phyloP scores from a whole-genome alignment of 2,113 vertebrate species.

The Brevimyrus niger region DNA sequence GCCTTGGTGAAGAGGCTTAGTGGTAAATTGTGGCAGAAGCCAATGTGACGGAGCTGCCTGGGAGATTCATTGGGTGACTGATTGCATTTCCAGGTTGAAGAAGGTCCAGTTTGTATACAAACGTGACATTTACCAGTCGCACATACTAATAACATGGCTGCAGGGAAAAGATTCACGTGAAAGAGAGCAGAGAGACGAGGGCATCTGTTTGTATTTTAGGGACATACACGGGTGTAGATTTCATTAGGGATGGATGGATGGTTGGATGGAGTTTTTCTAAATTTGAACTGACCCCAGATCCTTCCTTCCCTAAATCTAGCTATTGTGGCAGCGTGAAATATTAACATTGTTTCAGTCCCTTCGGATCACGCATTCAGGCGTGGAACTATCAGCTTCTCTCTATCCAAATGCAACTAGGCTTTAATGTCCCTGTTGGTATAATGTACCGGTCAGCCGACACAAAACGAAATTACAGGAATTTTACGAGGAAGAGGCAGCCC shows the following conservation, averaged over 20 bases:
- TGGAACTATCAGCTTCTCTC: neutral
- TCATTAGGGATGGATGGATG: neutral
- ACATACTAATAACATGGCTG: neutral
- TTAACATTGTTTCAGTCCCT: neutral
- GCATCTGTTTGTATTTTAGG: neutral
- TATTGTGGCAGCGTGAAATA: neutral
- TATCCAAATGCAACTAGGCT: neutral
- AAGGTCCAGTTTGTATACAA: neutral
- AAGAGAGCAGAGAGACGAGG: neutral
- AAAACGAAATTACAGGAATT: neutral
- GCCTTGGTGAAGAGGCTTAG: neutral
- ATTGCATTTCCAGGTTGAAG: neutral
- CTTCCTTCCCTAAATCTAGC: neutral
- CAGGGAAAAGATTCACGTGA: neutral
- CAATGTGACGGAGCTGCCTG: neutral
- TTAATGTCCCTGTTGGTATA: neutral
- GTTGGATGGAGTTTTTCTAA: neutral
- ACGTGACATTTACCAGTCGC: neutral
- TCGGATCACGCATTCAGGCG: neutral
- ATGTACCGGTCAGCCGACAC: neutral
- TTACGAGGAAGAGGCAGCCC: neutral
- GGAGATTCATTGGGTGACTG: neutral
- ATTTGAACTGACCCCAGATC: neutral
- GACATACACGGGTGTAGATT: neutral
- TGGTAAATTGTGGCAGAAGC: neutral